Percentiles rank a stretch among this genome's conserved stretches.
These are phyloP conservation scores for Ceraclea dissimilis DNA, from an alignment of 2,888 invertebrate genomes.

Conservation along the genomic window DNA sequence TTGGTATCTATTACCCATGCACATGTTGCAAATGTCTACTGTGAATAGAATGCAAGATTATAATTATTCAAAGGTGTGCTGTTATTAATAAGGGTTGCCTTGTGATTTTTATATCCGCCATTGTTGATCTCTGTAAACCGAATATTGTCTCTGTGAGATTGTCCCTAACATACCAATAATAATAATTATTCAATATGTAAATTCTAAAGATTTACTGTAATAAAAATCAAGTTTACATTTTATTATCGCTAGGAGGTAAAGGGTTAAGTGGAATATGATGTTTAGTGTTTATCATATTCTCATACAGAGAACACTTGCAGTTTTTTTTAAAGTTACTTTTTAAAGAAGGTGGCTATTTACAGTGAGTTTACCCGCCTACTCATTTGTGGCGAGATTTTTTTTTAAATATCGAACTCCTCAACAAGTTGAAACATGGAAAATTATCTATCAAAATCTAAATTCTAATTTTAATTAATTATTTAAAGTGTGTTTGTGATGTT, in stretches of 20 bases:
- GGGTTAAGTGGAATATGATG: constrained; percentile 12
- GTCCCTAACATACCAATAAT: constrained; percentile 6
- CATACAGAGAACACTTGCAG: constrained; percentile 7
- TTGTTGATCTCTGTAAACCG: constrained; percentile 21
- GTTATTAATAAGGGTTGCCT: constrained; percentile 14
- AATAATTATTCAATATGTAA: constrained; percentile 14
- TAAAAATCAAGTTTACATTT: constrained; percentile 11
- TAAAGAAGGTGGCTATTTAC: no score
- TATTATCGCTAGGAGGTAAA: constrained; percentile 6
- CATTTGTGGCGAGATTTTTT: no score
- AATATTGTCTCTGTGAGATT: constrained; percentile 21
- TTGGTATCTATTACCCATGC: no score
- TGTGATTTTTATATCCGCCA: constrained; percentile 7
- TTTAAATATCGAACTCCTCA: no score
- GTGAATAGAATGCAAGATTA: background rate
- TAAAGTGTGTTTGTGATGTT: no score
- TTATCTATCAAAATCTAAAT: no score
- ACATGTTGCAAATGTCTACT: background rate
- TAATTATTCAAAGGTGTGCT: constrained; percentile 3
- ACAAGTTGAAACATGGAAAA: no score
- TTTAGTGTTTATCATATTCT: constrained; percentile 12
- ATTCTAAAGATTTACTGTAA: constrained; percentile 18
- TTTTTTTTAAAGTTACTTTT: no score
- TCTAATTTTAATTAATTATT: no score
- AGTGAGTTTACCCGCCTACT: no score